phyloP scores from a whole-genome alignment of 2,888 invertebrate species.

The Agrypnus murinus region DNA sequence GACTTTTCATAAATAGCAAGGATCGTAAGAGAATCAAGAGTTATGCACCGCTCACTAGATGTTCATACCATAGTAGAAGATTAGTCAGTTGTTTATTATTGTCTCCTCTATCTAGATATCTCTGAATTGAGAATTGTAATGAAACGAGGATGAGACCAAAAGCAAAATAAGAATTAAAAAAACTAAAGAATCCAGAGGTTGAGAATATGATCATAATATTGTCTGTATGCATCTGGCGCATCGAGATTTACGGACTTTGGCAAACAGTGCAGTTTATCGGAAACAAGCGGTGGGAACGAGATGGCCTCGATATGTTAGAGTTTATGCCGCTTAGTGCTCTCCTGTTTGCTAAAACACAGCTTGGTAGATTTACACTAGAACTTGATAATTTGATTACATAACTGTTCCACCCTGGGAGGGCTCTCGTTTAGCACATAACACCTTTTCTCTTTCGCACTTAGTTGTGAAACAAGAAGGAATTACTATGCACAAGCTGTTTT shows the following conservation, averaged over 20 bases:
- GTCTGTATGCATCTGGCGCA: constrained; percentile 37
- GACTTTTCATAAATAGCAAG: too few relatives aligned
- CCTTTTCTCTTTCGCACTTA: constrained; percentile 46
- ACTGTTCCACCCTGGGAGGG: constrained; percentile 46
- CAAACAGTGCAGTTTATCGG: constrained; percentile 40
- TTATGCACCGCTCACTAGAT: too few relatives aligned
- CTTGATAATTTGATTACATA: constrained; percentile 54
- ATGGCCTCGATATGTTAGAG: constrained; percentile 42
- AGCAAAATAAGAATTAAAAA: constrained; percentile 4
- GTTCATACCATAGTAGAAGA: too few relatives aligned
- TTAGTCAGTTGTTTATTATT: too few relatives aligned
- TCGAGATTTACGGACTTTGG: constrained; percentile 37
- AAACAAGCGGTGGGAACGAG: constrained; percentile 45
- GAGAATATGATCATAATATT: constrained; percentile 30
- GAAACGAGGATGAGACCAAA: not conserved
- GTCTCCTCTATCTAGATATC: too few relatives aligned
- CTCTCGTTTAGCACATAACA: constrained; percentile 40
- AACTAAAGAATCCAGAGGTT: constrained; percentile 17
- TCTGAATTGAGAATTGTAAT: not conserved
- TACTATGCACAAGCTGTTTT: constrained; percentile 39
- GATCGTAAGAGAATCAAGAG: too few relatives aligned
- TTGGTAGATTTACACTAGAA: constrained; percentile 51
- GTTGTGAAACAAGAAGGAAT: constrained; percentile 39
- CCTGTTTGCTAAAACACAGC: constrained; percentile 49
- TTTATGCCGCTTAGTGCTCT: constrained; percentile 32